These are phyloP conservation scores for Drosophila nikananu DNA, from an alignment of 1,140 invertebrate species.

Conservation along the genomic window DNA sequence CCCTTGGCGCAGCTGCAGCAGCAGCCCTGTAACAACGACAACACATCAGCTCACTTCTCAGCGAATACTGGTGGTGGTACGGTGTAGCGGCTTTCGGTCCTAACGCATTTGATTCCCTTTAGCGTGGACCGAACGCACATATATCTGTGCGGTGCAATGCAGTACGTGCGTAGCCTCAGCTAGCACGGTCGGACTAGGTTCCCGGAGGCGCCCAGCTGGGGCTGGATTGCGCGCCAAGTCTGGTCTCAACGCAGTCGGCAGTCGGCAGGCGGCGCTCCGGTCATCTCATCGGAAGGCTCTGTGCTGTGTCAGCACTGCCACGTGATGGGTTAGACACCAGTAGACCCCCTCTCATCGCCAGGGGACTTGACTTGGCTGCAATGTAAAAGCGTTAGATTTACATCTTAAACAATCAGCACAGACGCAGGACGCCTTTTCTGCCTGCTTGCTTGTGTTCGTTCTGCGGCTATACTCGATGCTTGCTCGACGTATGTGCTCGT, in stretches of 20 bases:
- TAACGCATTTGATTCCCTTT: slow-evolving; percentile 82
- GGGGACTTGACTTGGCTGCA: slow-evolving; percentile 63
- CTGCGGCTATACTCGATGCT: slow-evolving; percentile 29
- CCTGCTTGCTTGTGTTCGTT: slow-evolving; percentile 21
- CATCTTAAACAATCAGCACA: slow-evolving; percentile 26
- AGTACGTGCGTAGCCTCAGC: slow-evolving; percentile 56
- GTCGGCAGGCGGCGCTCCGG: slow-evolving; percentile 7
- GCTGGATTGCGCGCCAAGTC: slow-evolving; percentile 7
- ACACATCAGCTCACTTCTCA: slow-evolving; percentile 74
- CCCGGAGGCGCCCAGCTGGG: slow-evolving; percentile 10
- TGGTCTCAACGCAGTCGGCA: slow-evolving; percentile 8
- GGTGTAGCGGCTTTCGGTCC: slow-evolving; percentile 82
- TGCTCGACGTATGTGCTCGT: slow-evolving; percentile 19
- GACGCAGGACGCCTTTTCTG: slow-evolving; percentile 1
- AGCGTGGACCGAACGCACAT: slow-evolving; percentile 81
- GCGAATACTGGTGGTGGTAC: slow-evolving; percentile 77
- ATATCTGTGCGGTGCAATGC: slow-evolving; percentile 78
- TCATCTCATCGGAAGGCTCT: slow-evolving; percentile 22
- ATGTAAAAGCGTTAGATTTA: slow-evolving; percentile 65
- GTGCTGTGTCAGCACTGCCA: slow-evolving; percentile 17
- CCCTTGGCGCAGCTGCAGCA: slow-evolving; percentile 71
- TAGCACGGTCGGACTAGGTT: slow-evolving; percentile 7
- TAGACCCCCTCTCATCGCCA: slow-evolving; percentile 26
- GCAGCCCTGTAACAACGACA: slow-evolving; percentile 81
- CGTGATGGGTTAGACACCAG: slow-evolving; percentile 7